Base-by-base conservation (phyloP, 2,797 vertebrate genomes). In the Acrossocheilus fasciatus region DNA sequence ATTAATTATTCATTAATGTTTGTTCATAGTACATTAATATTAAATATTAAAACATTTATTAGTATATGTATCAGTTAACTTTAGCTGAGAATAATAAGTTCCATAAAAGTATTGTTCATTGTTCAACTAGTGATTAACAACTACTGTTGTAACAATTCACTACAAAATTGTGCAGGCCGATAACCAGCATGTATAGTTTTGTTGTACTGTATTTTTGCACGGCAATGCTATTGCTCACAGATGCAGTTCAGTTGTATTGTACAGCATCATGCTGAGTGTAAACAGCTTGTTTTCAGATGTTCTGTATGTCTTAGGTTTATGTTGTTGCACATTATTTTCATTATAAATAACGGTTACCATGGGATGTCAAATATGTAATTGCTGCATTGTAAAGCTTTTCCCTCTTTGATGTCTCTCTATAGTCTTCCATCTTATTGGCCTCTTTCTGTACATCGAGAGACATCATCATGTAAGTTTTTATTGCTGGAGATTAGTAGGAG, bases 361-460 rank as follows among this genome's bases (percentile, higher is more conserved):
- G 15, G 41, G 41, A 75, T 47, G 73, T 75, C 73, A 75, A 75
- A 30, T 17, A 75, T 7, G 6, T 77, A 77, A 81, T 81, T 81
- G 45, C 43, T 68, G 18, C 80, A 52, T n/a, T 52, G 26, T 81
- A 52, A 81, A 62, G 30, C 80, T 39, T 54, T 54, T 45, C 30
- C n/a, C 10, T 81, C 4, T 54, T 76, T 81, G 17, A 81, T 66
- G 12, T 54, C 74, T 36, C 73, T 39, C 62, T 52, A 0, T 26
- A 18, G 59, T 23, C 6, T 84, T 54, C 7, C 45, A 4, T 41
- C 43, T 7, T 50, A 26, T 52, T 54, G 34, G 30, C 45, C 74
- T 69, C 36, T 30, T 68, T 84, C n/a, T 78, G 47, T 78, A 45
- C 50, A 69, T 15, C 2, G 15, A 43, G 11, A 57, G 74, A 41